Evolutionary conservation across 2,888 invertebrate species (phyloP), one percentile per base, ranked within the genome.

Genomic region (Falcaria lacertinaria): DNA sequence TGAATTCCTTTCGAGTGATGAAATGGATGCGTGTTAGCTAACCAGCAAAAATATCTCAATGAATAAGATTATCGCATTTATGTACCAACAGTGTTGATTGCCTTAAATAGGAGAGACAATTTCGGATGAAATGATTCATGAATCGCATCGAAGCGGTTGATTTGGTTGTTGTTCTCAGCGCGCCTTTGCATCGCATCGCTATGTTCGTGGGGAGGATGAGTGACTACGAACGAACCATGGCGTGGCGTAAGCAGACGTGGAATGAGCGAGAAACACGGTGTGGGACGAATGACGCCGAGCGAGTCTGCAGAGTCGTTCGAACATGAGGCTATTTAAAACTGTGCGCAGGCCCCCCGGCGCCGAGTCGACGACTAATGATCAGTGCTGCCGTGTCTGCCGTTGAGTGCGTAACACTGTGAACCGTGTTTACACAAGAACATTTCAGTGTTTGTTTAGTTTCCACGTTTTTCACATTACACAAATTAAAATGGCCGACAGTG

Each of bases 401-500:
- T 62, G 69, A 80, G 83, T 80, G 81, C 74, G 74, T 79, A 74
- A 74, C 69, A 72, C 64, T 65, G 81, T 77, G 79, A 80, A 69
- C 72, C 68, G 88, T 88, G 89, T 88, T 84, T 85, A 85, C 80
- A 77, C 78, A 71, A 79, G 67, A 77, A 76, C 72, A 66, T 77
- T 74, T 72, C 72, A 81, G 89, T 89, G 89, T 88, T 89, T 89
- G 84, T 88, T 89, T 88, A 85, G 83, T 84, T 85, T 69, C 75
- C 60, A 73, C 68, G 65, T 72, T 74, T 76, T 71, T 60, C 60
- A 64, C 64, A 66, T 52, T 56, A 70, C 54, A 73, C 58, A 73
- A 62, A 72, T 74, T 73, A 86, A 82, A 90, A 96, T 96, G 96
- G 94, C 95, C 80, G 95, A 96, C 90, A 91, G 94, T 91, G 92